phyloP scores from a whole-genome alignment of 1,140 invertebrate species.

The Popillia japonica region DNA sequence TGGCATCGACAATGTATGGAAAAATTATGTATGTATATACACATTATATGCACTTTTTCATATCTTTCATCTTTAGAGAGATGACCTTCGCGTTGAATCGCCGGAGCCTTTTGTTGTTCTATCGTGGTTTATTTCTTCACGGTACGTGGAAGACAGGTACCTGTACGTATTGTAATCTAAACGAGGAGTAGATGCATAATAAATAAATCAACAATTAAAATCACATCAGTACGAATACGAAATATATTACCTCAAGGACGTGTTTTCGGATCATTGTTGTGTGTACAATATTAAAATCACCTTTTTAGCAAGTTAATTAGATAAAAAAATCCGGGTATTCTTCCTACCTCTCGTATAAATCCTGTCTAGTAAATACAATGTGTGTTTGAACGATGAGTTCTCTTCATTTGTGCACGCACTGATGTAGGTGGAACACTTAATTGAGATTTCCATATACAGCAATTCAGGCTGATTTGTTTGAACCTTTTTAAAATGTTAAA shows the following conservation, averaged over 20 bases:
- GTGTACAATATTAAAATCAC: too few species aligned
- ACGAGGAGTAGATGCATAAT: neutral
- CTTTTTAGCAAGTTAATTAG: too few species aligned
- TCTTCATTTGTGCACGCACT: neutral
- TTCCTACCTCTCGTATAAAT: too few species aligned
- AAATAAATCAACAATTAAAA: neutral
- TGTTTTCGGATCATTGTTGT: neutral
- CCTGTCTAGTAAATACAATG: too few species aligned
- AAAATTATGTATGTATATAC: conserved; percentile 4
- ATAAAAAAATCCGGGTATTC: too few species aligned
- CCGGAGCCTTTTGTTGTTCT: neutral
- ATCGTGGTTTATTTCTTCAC: neutral
- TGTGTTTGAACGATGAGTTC: too few species aligned
- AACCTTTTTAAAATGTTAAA: conserved; percentile 19
- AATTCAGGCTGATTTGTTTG: conserved; percentile 5
- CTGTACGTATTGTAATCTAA: neutral
- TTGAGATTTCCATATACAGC: conserved; percentile 12
- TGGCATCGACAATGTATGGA: conserved; percentile 9
- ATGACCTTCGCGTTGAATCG: neutral
- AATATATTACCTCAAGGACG: neutral
- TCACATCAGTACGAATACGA: neutral
- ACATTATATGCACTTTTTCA: conserved; percentile 15
- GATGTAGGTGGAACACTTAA: neutral
- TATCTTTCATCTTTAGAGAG: neutral
- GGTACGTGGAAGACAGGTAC: neutral